These are phyloP conservation scores for Montipora efflorescens DNA, from an alignment of 64 coral and sea anemone genomes.

Conservation along the genomic window DNA sequence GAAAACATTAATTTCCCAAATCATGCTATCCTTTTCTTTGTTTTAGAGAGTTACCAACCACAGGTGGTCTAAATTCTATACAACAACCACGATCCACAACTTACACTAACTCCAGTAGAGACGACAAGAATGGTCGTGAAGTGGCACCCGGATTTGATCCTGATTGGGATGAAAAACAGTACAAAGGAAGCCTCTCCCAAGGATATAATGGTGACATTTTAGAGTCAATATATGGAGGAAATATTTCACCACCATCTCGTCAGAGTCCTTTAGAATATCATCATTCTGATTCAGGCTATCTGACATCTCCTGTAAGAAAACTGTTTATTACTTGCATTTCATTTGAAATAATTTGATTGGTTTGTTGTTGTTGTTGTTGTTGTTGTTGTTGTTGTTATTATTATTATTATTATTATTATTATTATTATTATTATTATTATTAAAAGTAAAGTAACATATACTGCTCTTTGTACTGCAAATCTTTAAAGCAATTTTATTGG, in stretches of 20 bases:
- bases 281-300: slow-evolving; percentile 73
- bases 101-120: slow-evolving; percentile 63
- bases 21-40: not conserved
- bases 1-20: too few relatives aligned
- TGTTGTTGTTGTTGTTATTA: too few relatives aligned
- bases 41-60: slow-evolving; percentile 79
- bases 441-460: not conserved
- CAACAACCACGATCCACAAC: slow-evolving; percentile 40
- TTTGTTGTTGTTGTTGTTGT: not conserved
- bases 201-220: slow-evolving; percentile 45
- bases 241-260: slow-evolving; percentile 34
- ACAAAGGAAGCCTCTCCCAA: slow-evolving; percentile 31
- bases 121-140: slow-evolving; percentile 54
- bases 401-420: not conserved
- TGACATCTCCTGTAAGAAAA: slow-evolving; percentile 72
- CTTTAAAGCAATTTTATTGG: slow-evolving; percentile 8
- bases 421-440: too few relatives aligned
- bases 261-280: slow-evolving; percentile 67
- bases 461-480: not conserved
- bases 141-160: slow-evolving; percentile 44
- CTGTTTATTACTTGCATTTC: not conserved
- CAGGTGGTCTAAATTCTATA: slow-evolving; percentile 50
- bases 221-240: slow-evolving; percentile 18
- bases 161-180: slow-evolving; percentile 8
- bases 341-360: not conserved